Base-by-base conservation (phyloP, 1,140 invertebrate species). In the Vollenhovia emeryi region DNA sequence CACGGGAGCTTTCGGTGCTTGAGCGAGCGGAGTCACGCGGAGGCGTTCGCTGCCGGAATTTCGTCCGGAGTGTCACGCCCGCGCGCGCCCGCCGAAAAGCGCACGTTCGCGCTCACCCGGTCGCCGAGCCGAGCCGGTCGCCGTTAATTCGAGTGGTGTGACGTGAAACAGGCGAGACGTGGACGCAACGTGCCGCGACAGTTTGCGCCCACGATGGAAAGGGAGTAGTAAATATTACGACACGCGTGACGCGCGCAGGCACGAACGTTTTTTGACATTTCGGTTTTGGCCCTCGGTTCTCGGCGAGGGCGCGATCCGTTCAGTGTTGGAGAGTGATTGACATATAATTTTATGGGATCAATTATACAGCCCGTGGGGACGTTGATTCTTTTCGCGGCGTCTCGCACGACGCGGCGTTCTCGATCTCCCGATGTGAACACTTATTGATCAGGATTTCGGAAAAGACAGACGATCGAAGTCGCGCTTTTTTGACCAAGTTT, bases 161-260 rank as follows among this genome's bases (percentile, higher is more conserved):
- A 82, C 27, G 36, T 82, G 50, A 82, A 82, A 82, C 9, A 73
- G n/a, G 78, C 50, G 24, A 71, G 78, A 82, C 50, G 50, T 40
- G 15, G 7, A 43, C 13, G 43, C 43, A 78, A 64, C 57, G 57
- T 69, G 76, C n/a, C 3, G 27, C 27, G 33, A 57, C 36, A 80
- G 24, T 80, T 80, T 21, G 36, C 48, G 24, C 13, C 40, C 30
- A 6, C 36, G 78, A 27, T 30, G 15, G 8, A 43, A 71, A 71
- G 18, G 3, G 21, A 55, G 36, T 15, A 15, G 24, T 57, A 57
- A 57, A 80, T 33, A 30, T 55, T 55, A 18, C 60, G 21, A 40
- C n/a, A 15, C 21, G 15, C 36, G 21, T 18, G 33, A 68, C 48
- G n/a, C 45, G 71, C 30, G 33, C 48, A n/a, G 43, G 7, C 21